phyloP scores from a whole-genome alignment of 2,113 vertebrate genomes.

The Laticauda colubrina region DNA sequence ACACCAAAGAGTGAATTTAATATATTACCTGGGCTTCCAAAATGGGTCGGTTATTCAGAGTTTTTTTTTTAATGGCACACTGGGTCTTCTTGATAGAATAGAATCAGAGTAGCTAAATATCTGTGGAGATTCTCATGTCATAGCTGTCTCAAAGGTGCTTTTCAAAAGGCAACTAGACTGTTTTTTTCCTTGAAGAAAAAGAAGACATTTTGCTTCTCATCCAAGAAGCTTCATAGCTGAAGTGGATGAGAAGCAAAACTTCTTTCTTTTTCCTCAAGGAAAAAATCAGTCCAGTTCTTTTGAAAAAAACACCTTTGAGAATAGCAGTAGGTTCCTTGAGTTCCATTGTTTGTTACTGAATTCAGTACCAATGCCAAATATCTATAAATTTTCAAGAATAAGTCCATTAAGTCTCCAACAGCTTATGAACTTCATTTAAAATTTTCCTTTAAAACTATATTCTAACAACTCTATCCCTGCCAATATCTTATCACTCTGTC shows the following conservation, averaged over 20 bases:
- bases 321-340: not conserved
- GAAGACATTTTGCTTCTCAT: not conserved
- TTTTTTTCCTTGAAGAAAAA: not conserved
- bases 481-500: not conserved
- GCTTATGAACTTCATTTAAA: not conserved
- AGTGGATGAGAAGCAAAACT: not conserved
- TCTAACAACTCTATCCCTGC: not conserved
- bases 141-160: not conserved
- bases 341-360: not conserved
- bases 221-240: too few species aligned
- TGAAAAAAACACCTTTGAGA: not conserved
- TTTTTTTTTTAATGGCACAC: not conserved
- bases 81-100: not conserved
- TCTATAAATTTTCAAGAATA: not conserved
- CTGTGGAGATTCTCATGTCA: not conserved
- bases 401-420: not conserved
- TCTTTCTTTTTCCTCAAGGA: not conserved
- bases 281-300: not conserved
- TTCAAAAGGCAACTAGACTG: not conserved
- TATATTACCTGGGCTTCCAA: not conserved
- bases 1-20: not conserved
- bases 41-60: not conserved
- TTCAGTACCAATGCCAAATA: not conserved
- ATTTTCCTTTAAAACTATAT: not conserved
- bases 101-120: not conserved